phyloP scores from a whole-genome alignment of 2,797 vertebrate species.

The Brachymystax lenok region DNA sequence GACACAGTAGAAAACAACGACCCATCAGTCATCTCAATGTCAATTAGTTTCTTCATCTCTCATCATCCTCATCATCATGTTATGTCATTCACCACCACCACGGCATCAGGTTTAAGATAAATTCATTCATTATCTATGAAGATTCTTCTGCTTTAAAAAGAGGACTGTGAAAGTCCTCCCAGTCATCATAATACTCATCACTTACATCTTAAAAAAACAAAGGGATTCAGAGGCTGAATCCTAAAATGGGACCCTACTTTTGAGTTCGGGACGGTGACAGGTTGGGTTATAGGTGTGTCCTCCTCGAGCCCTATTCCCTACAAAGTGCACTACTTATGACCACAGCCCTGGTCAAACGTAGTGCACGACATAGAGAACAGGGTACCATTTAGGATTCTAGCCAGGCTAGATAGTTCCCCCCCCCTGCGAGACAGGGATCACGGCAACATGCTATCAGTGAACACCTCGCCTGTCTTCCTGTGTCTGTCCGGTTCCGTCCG shows the following conservation, averaged over 20 bases:
- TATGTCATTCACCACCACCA: constrained; percentile 84
- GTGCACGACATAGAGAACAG: not conserved
- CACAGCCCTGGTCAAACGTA: not conserved
- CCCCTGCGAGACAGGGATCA: constrained; percentile 46
- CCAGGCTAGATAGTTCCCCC: constrained; percentile 49
- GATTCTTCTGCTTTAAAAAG: constrained; percentile 84
- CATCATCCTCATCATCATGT: not conserved
- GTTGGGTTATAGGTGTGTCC: no score
- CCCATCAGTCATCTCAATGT: constrained; percentile 35
- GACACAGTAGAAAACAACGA: constrained; percentile 35
- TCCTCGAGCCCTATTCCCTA: no score
- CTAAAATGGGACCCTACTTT: not conserved
- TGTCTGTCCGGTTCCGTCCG: constrained; percentile 3
- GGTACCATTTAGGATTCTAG: not conserved
- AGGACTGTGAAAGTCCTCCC: constrained; percentile 71
- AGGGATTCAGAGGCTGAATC: constrained; percentile 8
- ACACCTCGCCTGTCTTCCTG: constrained; percentile 1
- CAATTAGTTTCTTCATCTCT: constrained; percentile 22
- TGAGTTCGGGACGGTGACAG: not conserved
- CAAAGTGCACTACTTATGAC: not conserved
- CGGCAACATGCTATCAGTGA: constrained; percentile 62
- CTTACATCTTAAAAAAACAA: constrained; percentile 61
- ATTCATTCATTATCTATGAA: constrained; percentile 51
- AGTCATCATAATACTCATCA: constrained; percentile 75
- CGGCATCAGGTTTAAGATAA: constrained; percentile 63